A percentile compares a stretch with the other conserved stretches of the same genome.
Conservation (phyloP, 2,113 vertebrate species). For the Gymnorhina tibicen region DNA sequence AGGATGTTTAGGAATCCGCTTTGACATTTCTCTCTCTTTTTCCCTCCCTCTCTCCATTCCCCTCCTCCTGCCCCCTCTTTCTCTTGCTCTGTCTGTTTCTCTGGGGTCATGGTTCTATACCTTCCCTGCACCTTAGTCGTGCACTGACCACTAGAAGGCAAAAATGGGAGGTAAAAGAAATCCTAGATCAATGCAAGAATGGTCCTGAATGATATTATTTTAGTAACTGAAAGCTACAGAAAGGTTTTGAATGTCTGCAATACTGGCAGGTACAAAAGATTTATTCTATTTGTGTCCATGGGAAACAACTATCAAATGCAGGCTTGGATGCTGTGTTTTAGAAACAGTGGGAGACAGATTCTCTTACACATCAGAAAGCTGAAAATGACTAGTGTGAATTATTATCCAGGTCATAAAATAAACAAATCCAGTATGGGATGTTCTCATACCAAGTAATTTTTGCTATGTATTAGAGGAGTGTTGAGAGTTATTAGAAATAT, state of each 20-base stretch:
- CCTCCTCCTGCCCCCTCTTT: neutral
- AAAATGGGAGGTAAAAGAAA: neutral
- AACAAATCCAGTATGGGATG: neutral
- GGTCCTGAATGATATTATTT: neutral
- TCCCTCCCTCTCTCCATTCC: neutral
- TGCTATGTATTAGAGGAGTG: neutral
- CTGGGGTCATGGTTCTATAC: neutral
- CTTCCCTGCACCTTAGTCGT: neutral
- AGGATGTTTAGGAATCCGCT: neutral
- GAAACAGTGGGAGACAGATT: neutral
- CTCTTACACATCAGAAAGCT: neutral
- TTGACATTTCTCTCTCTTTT: neutral
- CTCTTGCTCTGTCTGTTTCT: neutral
- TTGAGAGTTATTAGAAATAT: neutral
- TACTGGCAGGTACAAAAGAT: neutral
- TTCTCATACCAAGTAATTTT: neutral
- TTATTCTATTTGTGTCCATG: neutral
- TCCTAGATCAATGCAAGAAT: neutral
- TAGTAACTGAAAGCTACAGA: neutral
- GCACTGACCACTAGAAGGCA: neutral
- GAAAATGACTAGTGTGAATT: neutral
- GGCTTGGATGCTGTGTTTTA: neutral
- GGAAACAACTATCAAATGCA: neutral
- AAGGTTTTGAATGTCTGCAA: neutral
- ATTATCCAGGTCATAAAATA: neutral